Evolutionary conservation across 1,140 invertebrate genomes (phyloP), one percentile per base, ranked within the genome.

Genomic region (Lordiphosa clarofinis): DNA sequence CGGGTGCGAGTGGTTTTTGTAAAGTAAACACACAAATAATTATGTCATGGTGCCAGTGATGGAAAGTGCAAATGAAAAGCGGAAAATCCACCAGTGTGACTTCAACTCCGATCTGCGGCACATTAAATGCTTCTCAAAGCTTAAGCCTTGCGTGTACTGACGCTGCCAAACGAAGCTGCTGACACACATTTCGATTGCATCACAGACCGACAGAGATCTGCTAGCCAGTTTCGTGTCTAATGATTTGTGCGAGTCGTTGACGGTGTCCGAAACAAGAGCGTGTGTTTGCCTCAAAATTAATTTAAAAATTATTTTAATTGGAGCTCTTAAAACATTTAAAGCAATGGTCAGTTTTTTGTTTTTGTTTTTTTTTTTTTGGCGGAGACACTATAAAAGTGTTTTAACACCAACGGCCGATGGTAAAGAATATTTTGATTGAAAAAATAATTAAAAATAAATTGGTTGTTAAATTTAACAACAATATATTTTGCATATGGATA

Each of bases 41-140:
- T 82, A 84, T 82, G 76, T 82, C 78, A 82, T 82, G 78, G 76
- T 82, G 76, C 84, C 76, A 82, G 68, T 73, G 78, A 61, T 76
- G 73, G 78, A 82, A 84, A 84, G 76, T 84, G 68, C 68, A 84
- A 84, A 84, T 73, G 67, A 82, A 82, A 84, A 76, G 68, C 73
- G 66, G 75, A 72, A 82, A 82, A 84, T 76, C 67, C 43, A 63
- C 57, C 67, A 53, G 35, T 4, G 7, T 7, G 15, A 53, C 13
- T 55, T 5, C 6, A 12, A 36, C 15, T 19, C 44, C 33, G 48
- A 36, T 64, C 38, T 49, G 35, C 58, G 44, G 50, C 35, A 21
- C 53, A 67, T 63, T 63, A 73, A 59, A 37, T 71, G 62, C 58
- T 76, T 65, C 60, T 31, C 28, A 31, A 31, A 49, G 33, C 31